These are phyloP conservation scores for Goniozus legneri DNA, from an alignment of 1,140 invertebrate genomes.

Conservation along the genomic window DNA sequence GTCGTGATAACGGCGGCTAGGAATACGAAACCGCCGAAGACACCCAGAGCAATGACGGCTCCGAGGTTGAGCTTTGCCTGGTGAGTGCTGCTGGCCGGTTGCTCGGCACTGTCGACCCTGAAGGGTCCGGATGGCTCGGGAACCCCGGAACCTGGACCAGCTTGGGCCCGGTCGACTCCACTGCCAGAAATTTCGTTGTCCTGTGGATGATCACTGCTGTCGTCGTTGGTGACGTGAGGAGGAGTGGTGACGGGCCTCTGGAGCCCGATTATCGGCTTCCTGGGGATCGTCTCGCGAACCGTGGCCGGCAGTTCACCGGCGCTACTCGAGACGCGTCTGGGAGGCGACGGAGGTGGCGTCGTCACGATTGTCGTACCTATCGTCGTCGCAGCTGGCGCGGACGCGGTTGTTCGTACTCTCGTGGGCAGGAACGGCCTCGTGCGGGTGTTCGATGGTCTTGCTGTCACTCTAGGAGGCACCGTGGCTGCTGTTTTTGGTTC, in stretches of 20 bases:
- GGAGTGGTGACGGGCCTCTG: conserved; percentile 23
- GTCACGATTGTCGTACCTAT: conserved; percentile 33
- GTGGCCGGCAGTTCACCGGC: conserved; percentile 42
- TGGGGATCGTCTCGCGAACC: conserved; percentile 39
- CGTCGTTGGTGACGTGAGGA: conserved; percentile 16
- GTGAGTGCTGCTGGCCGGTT: conserved; percentile 55
- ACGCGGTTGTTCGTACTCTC: conserved; percentile 31
- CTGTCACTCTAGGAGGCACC: conserved; percentile 7
- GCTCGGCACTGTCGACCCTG: conserved; percentile 63
- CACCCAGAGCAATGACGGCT: conserved; percentile 83
- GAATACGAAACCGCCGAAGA: conserved; percentile 87
- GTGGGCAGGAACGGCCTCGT: conserved; percentile 38
- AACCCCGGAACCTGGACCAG: conserved; percentile 58
- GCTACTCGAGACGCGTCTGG: conserved; percentile 4
- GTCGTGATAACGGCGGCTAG: conserved; percentile 85
- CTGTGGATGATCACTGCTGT: conserved; percentile 48
- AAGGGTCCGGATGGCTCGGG: conserved; percentile 64
- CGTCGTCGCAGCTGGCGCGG: conserved; percentile 39
- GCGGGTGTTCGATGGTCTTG: conserved; percentile 30
- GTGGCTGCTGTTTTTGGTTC: conserved; percentile 9
- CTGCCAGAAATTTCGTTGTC: conserved; percentile 60
- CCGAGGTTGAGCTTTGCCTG: conserved; percentile 78
- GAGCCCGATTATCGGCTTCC: conserved; percentile 39
- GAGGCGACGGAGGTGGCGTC: conserved; percentile 9
- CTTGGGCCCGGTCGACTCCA: conserved; percentile 52